Conservation (phyloP, 2,797 vertebrate genomes). For the Phataginus tetradactyla region DNA sequence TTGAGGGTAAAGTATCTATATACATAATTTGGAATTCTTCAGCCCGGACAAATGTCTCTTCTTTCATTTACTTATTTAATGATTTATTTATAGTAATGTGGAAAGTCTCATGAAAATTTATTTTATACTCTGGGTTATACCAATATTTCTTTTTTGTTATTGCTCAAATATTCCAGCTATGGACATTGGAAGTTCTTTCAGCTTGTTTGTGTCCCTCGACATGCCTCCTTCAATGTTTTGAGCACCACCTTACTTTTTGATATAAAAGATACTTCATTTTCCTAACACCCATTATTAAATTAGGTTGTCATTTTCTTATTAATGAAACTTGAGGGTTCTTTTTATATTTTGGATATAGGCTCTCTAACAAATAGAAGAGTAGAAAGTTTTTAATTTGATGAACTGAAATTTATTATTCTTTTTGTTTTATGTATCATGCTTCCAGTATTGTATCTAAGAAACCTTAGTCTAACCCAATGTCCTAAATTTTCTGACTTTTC, state of each 20-base stretch:
- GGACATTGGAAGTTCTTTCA: not conserved
- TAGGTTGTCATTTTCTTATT: not conserved
- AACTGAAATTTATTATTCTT: not conserved
- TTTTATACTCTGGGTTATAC: not conserved
- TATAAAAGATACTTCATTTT: not conserved
- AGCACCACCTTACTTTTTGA: not conserved
- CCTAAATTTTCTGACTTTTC: not conserved
- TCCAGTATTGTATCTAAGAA: not conserved
- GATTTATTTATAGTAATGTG: not conserved
- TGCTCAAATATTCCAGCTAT: not conserved
- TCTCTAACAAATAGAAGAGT: not conserved
- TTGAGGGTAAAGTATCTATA: not conserved
- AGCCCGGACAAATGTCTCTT: not conserved
- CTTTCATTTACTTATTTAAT: not conserved
- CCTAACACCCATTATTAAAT: not conserved
- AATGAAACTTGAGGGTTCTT: not conserved
- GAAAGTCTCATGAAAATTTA: not conserved
- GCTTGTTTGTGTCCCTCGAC: not conserved
- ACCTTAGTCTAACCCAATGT: not conserved
- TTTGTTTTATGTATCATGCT: not conserved
- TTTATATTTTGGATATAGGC: not conserved
- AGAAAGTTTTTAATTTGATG: not conserved
- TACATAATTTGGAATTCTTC: not conserved
- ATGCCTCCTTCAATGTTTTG: not conserved
- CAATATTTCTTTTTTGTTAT: not conserved